These are phyloP conservation scores for Synanthedon andrenaeformis DNA, from an alignment of 2,888 invertebrate species.

Conservation along the genomic window DNA sequence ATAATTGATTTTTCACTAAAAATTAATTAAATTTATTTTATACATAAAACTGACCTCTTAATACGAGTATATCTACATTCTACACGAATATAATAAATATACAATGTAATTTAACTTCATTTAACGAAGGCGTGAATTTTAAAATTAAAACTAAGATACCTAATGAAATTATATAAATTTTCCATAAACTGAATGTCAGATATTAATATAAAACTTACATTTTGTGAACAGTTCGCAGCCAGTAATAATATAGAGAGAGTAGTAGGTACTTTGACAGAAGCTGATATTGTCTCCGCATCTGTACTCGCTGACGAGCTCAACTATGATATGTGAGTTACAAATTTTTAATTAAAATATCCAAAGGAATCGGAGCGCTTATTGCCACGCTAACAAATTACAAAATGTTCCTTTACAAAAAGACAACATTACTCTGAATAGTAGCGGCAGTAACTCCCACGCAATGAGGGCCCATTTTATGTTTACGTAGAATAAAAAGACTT, in stretches of 20 bases:
- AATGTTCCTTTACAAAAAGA: constrained; percentile 14
- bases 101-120: too few species aligned
- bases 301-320: background rate
- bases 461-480: constrained; percentile 7
- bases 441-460: constrained; percentile 11
- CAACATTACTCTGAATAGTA: constrained; percentile 8
- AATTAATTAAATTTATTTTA: too few species aligned
- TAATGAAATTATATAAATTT: too few species aligned
- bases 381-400: background rate
- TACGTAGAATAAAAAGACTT: constrained; percentile 16
- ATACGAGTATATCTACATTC: too few species aligned
- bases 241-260: background rate
- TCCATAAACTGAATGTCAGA: too few species aligned
- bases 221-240: too few species aligned
- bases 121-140: too few species aligned
- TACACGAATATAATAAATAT: too few species aligned
- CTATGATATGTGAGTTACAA: background rate
- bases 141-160: too few species aligned
- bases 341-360: background rate
- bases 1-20: too few species aligned
- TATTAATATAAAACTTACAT: too few species aligned
- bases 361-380: background rate
- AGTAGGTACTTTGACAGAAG: background rate
- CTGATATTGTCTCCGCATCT: background rate
- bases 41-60: too few species aligned